phyloP scores from a whole-genome alignment of 2,113 vertebrate species.

The Seriola rivoliana region DNA sequence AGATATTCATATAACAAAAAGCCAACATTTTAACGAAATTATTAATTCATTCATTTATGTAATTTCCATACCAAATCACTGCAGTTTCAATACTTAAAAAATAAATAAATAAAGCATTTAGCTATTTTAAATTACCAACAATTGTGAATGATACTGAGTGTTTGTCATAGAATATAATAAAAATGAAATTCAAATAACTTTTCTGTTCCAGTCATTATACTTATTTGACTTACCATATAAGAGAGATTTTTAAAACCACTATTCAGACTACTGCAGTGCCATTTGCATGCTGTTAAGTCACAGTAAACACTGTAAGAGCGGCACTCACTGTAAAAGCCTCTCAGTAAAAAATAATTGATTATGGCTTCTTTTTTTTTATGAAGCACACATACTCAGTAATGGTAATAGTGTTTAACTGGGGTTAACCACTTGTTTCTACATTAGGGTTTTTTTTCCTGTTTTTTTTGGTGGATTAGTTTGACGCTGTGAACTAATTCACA shows the following conservation, averaged over 20 bases:
- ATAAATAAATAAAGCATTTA: too few species aligned
- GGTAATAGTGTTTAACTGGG: constrained; percentile 7
- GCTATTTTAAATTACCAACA: too few species aligned
- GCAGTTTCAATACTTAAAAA: too few species aligned
- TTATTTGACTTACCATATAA: too few species aligned
- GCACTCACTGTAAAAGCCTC: constrained; percentile 28
- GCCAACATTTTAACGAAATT: too few species aligned
- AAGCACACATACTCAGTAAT: constrained; percentile 15
- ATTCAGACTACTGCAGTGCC: neutral
- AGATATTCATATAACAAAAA: neutral
- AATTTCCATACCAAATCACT: too few species aligned
- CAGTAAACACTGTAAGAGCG: constrained; percentile 24
- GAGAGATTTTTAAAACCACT: too few species aligned
- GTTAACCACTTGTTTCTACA: constrained; percentile 8
- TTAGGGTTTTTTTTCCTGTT: neutral
- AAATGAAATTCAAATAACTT: neutral
- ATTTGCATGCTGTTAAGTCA: constrained; percentile 27
- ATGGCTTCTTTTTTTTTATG: constrained; percentile 14
- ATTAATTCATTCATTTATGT: too few species aligned
- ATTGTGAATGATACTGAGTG: too few species aligned
- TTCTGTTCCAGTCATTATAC: too few species aligned
- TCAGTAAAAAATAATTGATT: constrained; percentile 13
- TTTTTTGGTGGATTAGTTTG: constrained; percentile 1
- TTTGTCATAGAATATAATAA: too few species aligned
- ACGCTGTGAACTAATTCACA: neutral